These are phyloP conservation scores for Beroe ovata DNA, from an alignment of 37 sponge, comb jelly and placozoan species.

Conservation along the genomic window DNA sequence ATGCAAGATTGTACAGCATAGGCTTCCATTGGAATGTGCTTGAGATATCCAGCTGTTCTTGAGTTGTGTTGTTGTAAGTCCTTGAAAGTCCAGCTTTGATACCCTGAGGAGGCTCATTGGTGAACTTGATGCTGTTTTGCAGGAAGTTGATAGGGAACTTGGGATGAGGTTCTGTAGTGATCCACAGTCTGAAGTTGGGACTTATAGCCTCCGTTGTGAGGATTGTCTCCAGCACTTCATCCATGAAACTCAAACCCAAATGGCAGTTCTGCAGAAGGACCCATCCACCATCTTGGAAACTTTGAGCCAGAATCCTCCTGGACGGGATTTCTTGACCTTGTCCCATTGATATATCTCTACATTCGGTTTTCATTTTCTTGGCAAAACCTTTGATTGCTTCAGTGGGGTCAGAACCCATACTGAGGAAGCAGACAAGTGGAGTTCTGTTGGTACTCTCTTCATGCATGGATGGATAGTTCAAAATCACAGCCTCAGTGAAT, in stretches of 20 bases:
- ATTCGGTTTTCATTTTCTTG: constrained; percentile 84
- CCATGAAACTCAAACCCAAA: constrained; percentile 93
- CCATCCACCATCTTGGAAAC: constrained; percentile 92
- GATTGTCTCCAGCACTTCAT: constrained; percentile 85
- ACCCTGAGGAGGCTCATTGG: constrained; percentile 98
- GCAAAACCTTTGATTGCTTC: constrained; percentile 85
- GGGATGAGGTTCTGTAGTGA: constrained; percentile 95
- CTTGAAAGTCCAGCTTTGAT: constrained; percentile 96
- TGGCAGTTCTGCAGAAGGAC: constrained; percentile 97
- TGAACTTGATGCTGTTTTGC: constrained; percentile 95
- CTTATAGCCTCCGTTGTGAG: constrained; percentile 90
- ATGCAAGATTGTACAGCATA: constrained; percentile 92
- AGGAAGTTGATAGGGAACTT: constrained; percentile 97
- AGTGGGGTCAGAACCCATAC: constrained; percentile 98
- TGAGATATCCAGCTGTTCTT: constrained; percentile 94
- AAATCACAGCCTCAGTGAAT: constrained; percentile 96
- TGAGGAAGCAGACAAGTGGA: constrained; percentile 94
- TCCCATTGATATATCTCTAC: constrained; percentile 93
- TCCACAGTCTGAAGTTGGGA: constrained; percentile 90
- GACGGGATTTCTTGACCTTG: constrained; percentile 99
- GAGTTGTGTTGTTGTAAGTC: constrained; percentile 90
- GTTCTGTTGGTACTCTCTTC: constrained; percentile 84
- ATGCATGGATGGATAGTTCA: constrained; percentile 82
- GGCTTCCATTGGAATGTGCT: constrained; percentile 99
- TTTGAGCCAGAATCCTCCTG: constrained; percentile 83